phyloP scores from a whole-genome alignment of 2,113 vertebrate genomes.

The Sorex fumeus region DNA sequence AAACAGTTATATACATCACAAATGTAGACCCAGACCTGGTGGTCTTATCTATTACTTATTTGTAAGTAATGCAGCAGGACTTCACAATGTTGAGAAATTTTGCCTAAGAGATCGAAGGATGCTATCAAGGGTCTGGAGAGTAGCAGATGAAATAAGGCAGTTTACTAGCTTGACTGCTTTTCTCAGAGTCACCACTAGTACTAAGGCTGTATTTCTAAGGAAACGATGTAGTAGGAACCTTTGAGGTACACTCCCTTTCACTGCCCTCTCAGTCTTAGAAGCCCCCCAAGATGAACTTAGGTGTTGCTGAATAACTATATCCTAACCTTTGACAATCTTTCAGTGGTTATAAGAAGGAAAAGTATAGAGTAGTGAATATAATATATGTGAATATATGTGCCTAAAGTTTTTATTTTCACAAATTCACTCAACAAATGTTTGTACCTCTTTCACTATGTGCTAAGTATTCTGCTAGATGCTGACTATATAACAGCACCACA shows the following conservation, averaged over 20 bases:
- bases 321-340: neutral
- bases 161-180: neutral
- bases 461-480: neutral
- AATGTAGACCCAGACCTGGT: rapidly evolving
- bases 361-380: neutral
- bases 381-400: neutral
- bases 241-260: neutral
- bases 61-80: constrained; percentile 1
- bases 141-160: neutral
- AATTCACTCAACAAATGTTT: neutral
- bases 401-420: neutral
- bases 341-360: neutral
- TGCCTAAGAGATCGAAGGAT: neutral
- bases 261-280: neutral
- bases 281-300: neutral
- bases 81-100: neutral
- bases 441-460: rapidly evolving
- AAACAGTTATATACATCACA: no score
- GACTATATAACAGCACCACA: neutral
- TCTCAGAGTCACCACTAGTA: no score
- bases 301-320: neutral
- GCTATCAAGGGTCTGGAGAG: neutral
- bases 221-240: rapidly evolving
- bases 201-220: neutral
- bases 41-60: neutral